Evolutionary conservation across 1,140 invertebrate species (phyloP), one percentile per base, ranked within the genome.

Genomic region (Hestina assimilis): DNA sequence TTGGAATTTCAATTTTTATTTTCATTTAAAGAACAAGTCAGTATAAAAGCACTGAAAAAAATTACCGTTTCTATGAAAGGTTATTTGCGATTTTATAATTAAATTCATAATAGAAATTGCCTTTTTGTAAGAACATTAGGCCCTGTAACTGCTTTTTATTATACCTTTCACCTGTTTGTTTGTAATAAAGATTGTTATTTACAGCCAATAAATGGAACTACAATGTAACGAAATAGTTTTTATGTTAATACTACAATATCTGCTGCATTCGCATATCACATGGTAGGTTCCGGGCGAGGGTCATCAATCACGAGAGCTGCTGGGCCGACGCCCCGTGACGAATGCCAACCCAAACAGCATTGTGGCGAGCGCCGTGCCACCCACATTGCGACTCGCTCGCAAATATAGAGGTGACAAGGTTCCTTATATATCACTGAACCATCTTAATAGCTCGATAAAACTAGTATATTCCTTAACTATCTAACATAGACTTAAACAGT

Each of bases 291-390:
- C 45, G 59, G 47, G 59, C 60, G 54, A 56, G 53, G 61, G 74
- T 74, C 79, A 87, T 87, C 83, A 87, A 87, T 87, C 83, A 85
- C 72, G 55, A 56, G 54, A 63, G 58, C 63, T 45, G 56, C 56
- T 51, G 57, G 46, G 65, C 65, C 63, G 79, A 75, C 80, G 79
- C 78, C 79, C 84, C 79, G 76, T 83, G 82, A 87, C 84, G 79
- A 84, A 85, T 84, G 75, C 78, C 80, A 83, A 72, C 71, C 72
- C 79, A 87, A 87, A 87, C 84, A 87, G 72, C 74, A 79, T 84
- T 80, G 81, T 84, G 61, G 64, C 38, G 60, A 41, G 75, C 71
- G 59, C 76, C 45, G 72, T 72, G 61, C 80, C 82, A 85, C 80
- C 78, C 79, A 79, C 73, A 71, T 67, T 60, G 61, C 51, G 54